Percentiles rank a stretch among this genome's conserved stretches.
phyloP scores from a whole-genome alignment of 1,140 invertebrate genomes.

The Pararge aegeria region DNA sequence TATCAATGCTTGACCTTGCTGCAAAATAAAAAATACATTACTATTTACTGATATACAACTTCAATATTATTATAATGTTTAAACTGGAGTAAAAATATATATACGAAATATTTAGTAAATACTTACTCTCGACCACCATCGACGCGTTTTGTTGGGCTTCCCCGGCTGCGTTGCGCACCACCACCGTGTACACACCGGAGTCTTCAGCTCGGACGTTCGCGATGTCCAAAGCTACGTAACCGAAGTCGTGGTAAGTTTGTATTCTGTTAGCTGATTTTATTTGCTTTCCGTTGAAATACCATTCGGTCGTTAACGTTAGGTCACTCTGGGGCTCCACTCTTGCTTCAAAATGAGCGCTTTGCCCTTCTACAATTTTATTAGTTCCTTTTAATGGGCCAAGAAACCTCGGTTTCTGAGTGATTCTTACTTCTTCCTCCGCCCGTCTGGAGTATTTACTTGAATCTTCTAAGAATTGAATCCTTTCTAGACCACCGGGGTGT shows the following conservation, averaged over 20 bases:
- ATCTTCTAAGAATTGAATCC: conserved; percentile 94
- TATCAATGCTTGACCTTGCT: conserved; percentile 93
- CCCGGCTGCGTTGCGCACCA: conserved; percentile 92
- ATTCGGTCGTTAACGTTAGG: conserved; percentile 91
- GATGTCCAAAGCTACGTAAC: conserved; percentile 96
- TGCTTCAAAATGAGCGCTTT: conserved; percentile 97
- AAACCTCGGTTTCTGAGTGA: conserved; percentile 91
- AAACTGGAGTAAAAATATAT: neutral
- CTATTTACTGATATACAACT: too few relatives aligned
- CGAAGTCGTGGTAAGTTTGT: conserved; percentile 96
- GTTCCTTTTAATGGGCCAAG: conserved; percentile 93
- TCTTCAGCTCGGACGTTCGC: conserved; percentile 92
- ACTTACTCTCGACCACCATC: conserved; percentile 94
- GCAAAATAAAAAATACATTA: conserved; percentile 43
- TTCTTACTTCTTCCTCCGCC: conserved; percentile 86
- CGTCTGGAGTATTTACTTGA: conserved; percentile 84
- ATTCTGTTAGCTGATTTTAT: conserved; percentile 92
- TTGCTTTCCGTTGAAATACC: conserved; percentile 94
- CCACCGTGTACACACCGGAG: conserved; percentile 92
- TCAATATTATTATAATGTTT: too few relatives aligned
- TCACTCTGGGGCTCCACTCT: conserved; percentile 96
- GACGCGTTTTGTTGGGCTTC: conserved; percentile 90
- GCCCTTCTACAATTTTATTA: conserved; percentile 96
- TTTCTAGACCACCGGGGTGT: conserved; percentile 92
- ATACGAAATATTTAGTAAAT: conserved; percentile 15